Conservation (phyloP, 2,888 invertebrate genomes). For the Leptopilina drosophilae region DNA sequence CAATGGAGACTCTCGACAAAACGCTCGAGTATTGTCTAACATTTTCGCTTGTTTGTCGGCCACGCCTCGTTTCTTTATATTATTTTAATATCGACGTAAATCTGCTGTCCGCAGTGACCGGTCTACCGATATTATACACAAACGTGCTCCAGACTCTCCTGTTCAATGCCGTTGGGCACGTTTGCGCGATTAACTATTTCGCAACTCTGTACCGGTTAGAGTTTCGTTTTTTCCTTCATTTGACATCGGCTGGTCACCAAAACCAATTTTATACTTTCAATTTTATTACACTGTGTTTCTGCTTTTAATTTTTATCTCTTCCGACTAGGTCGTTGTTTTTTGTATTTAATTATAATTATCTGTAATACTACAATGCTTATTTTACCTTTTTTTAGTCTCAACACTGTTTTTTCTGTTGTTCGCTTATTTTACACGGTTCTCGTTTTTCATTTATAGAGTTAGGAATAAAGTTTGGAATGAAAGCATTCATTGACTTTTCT, state of each 20-base stretch:
- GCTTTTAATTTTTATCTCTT: too few species aligned
- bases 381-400: too few species aligned
- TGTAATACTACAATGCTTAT: too few species aligned
- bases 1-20: constrained; percentile 41
- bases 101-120: constrained; percentile 24
- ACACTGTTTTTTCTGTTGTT: too few species aligned
- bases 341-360: too few species aligned
- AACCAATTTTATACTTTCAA: not conserved
- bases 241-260: constrained; percentile 8
- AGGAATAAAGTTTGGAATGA: too few species aligned
- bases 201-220: constrained; percentile 12
- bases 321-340: too few species aligned
- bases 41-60: constrained; percentile 40
- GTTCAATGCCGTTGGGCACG: constrained; percentile 33
- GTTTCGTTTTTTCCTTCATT: constrained; percentile 5
- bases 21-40: constrained; percentile 39
- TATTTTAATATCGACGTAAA: constrained; percentile 42
- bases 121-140: constrained; percentile 16
- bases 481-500: too few species aligned
- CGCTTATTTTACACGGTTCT: too few species aligned
- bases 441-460: too few species aligned
- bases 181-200: constrained; percentile 36
- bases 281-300: not conserved
- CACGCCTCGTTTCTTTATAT: constrained; percentile 41
- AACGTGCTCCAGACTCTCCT: constrained; percentile 18